These are phyloP conservation scores for Scyliorhinus canicula DNA, from an alignment of 2,797 vertebrate genomes.

Conservation along the genomic window DNA sequence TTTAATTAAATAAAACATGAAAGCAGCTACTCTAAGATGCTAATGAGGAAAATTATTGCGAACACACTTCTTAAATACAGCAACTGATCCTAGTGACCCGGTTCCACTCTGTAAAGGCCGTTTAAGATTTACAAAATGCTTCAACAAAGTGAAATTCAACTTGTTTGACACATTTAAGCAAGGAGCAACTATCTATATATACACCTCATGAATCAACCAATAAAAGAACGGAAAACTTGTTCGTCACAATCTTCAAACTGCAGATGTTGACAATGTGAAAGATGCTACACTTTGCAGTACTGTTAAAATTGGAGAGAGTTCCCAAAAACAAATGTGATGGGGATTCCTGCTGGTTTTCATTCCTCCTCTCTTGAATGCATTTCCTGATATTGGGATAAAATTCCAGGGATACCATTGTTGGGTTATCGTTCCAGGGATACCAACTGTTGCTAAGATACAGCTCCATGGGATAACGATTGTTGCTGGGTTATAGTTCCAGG, in stretches of 20 bases:
- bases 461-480: too few species aligned
- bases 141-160: slow-evolving; percentile 22
- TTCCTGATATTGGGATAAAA: neutral
- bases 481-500: neutral
- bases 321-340: neutral
- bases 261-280: neutral
- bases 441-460: too few species aligned
- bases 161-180: neutral
- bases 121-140: slow-evolving; percentile 4
- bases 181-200: neutral
- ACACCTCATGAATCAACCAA: neutral
- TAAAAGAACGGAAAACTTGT: neutral
- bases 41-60: neutral
- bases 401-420: neutral
- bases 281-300: neutral
- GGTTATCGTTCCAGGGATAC: neutral
- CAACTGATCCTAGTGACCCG: neutral
- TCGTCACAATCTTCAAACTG: neutral
- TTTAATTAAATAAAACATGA: slow-evolving; percentile 21
- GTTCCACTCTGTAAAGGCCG: neutral
- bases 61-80: slow-evolving; percentile 21
- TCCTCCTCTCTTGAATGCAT: neutral
- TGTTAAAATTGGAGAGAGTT: neutral
- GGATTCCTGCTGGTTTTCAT: neutral
- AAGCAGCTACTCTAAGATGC: neutral